Percentiles rank a stretch among this genome's conserved stretches.
phyloP scores from a whole-genome alignment of 2,888 invertebrate genomes.

The Gnatocerus cornutus region DNA sequence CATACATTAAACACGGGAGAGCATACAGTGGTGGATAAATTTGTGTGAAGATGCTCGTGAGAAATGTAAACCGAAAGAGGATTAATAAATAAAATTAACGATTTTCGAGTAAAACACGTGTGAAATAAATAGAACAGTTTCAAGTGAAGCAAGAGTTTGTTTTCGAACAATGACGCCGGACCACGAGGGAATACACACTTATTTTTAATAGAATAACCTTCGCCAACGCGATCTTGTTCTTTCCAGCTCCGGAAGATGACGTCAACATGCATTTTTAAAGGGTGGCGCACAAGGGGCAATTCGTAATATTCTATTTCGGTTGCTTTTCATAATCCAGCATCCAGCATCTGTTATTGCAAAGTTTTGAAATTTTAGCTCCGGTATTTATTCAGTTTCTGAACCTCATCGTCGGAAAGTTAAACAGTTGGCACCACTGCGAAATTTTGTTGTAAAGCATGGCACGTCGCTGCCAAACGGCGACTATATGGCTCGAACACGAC shows the following conservation, averaged over 20 bases:
- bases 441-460: conserved; percentile 26
- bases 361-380: too few species aligned
- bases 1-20: background rate
- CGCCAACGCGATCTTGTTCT: conserved; percentile 1
- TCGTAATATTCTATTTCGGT: too few species aligned
- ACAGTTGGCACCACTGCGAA: conserved; percentile 4
- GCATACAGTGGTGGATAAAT: background rate
- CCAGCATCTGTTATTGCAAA: too few species aligned
- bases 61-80: background rate
- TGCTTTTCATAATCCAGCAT: too few species aligned
- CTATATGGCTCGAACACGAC: conserved; percentile 37
- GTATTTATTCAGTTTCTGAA: too few species aligned
- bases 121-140: conserved; percentile 15
- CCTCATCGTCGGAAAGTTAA: background rate
- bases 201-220: conserved; percentile 33
- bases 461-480: conserved; percentile 45
- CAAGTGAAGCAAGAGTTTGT: conserved; percentile 12
- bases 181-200: conserved; percentile 16
- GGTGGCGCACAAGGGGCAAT: background rate
- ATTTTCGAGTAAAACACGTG: conserved; percentile 1
- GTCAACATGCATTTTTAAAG: conserved; percentile 20
- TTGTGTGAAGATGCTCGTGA: conserved; percentile 5
- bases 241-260: conserved; percentile 8
- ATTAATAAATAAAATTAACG: conserved; percentile 16
- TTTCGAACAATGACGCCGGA: conserved; percentile 26